These are phyloP conservation scores for Actinemys pallida DNA, from an alignment of 2,113 vertebrate species.

Conservation along the genomic window DNA sequence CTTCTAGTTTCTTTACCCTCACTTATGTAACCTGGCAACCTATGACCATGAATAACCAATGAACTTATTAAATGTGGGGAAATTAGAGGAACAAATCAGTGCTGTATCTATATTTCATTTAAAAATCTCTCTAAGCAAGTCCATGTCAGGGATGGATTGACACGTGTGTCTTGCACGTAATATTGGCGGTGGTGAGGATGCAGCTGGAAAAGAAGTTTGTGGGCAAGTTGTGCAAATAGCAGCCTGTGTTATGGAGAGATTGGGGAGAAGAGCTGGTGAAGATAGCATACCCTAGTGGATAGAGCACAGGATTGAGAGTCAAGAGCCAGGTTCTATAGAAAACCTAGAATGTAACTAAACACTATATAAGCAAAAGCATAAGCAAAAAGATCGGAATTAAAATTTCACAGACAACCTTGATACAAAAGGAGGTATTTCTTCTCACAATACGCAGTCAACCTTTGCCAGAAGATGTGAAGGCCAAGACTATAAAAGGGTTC, in stretches of 20 bases:
- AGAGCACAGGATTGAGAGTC: background rate
- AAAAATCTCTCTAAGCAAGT: background rate
- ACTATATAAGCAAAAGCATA: background rate
- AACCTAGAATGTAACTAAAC: background rate
- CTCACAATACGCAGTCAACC: too few relatives aligned
- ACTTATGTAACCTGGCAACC: background rate
- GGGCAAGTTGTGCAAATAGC: background rate
- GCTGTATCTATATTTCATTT: background rate
- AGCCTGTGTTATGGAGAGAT: background rate
- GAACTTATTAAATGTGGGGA: background rate
- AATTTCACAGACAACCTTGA: background rate
- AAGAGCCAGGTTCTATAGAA: background rate
- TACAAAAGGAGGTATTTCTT: too few relatives aligned
- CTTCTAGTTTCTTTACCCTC: background rate
- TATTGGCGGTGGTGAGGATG: background rate
- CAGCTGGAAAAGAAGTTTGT: background rate
- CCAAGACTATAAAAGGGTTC: too few relatives aligned
- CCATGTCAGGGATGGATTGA: background rate
- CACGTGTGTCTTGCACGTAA: background rate
- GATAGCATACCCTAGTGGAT: background rate
- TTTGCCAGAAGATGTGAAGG: too few relatives aligned
- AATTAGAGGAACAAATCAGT: background rate
- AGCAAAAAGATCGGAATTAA: background rate
- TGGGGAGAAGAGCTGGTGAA: background rate
- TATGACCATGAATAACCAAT: rapidly evolving